Base-by-base conservation (phyloP, 2,888 invertebrate species). In the Shargacucullia verbasci region DNA sequence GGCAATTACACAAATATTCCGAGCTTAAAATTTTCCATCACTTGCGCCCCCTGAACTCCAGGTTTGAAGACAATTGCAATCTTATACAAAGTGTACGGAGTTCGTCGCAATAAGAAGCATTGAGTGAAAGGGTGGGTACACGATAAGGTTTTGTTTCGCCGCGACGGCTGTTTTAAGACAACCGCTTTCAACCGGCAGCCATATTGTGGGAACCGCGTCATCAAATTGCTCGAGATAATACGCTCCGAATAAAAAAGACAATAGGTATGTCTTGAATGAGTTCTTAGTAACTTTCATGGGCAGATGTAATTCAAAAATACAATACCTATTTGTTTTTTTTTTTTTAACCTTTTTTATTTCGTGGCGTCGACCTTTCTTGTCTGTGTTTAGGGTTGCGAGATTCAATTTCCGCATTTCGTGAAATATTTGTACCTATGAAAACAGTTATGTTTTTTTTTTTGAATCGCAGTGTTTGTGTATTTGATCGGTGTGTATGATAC, bases 91-190 rank as follows among this genome's bases (percentile, higher is more conserved):
- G 86, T 86, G 83, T 87, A 80, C 79, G 69, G 78, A 81, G 81
- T 85, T 82, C 81, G 78, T 79, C 75, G 81, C 82, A 85, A 88
- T 87, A 89, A 88, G 87, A 80, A 82, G 77, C 85, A 83, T 82
- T 83, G 83, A 89, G 81, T 85, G 79, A 88, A 86, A 82, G 84
- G 85, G 82, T 83, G 80, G 75, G 59, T 70, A 78, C 70, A 70
- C 84, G 87, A 89, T 87, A 88, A 87, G 82, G 82, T 79, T 85
- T 82, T 82, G 81, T 83, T 82, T 72, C 72, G 70, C 67, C 52
- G 7, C 58, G 67, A 71, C 65, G 74, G 67, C 70, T 71, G 78
- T 77, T 79, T 79, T 64, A 78, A 76, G 74, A 59, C 59, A 33
- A 59, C 68, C 60, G 49, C 49, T 64, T 67, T 55, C 49, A 55